Percentiles rank a stretch among this genome's conserved stretches.
Evolutionary conservation across 2,797 vertebrate species (phyloP).

Genomic region (Gymnothorax javanicus): DNA sequence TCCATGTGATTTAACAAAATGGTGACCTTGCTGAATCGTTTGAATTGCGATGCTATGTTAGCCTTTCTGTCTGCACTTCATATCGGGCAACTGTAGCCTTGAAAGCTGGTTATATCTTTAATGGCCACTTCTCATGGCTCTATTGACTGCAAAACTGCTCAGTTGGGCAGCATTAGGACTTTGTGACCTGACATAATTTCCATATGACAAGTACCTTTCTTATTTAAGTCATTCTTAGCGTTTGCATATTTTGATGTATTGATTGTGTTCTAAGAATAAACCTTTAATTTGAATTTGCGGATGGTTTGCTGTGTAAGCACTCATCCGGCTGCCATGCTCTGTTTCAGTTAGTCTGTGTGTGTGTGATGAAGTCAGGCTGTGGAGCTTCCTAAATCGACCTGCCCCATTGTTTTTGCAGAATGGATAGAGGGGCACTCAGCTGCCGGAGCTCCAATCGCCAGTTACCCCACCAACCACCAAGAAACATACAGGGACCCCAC

Average conservation of each 20-base stretch:
- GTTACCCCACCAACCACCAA: slow-evolving; percentile 84
- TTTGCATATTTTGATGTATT: slow-evolving; percentile 20
- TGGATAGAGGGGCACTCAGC: slow-evolving; percentile 91
- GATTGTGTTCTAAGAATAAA: slow-evolving; percentile 11
- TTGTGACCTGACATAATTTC: slow-evolving; percentile 58
- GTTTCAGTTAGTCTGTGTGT: slow-evolving; percentile 27
- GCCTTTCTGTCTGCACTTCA: slow-evolving; percentile 39
- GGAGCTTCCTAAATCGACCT: slow-evolving; percentile 20
- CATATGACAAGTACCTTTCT: slow-evolving; percentile 40
- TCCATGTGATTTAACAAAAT: not conserved
- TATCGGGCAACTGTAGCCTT: slow-evolving; percentile 42
- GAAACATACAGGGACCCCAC: slow-evolving; percentile 88
- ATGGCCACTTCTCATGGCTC: slow-evolving; percentile 45
- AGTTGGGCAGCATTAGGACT: slow-evolving; percentile 40
- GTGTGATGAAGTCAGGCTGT: slow-evolving; percentile 14
- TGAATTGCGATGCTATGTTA: slow-evolving; percentile 14
- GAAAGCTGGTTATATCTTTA: slow-evolving; percentile 50
- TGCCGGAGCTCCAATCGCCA: slow-evolving; percentile 83
- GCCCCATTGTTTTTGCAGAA: slow-evolving; percentile 72
- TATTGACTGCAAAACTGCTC: slow-evolving; percentile 59
- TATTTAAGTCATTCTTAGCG: slow-evolving; percentile 38
- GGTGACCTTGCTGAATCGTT: not conserved
- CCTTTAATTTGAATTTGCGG: not conserved
- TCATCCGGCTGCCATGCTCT: not conserved
- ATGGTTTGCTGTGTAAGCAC: not conserved